Conservation (phyloP, 2,888 invertebrate species). For the Folsomia manolachei region DNA sequence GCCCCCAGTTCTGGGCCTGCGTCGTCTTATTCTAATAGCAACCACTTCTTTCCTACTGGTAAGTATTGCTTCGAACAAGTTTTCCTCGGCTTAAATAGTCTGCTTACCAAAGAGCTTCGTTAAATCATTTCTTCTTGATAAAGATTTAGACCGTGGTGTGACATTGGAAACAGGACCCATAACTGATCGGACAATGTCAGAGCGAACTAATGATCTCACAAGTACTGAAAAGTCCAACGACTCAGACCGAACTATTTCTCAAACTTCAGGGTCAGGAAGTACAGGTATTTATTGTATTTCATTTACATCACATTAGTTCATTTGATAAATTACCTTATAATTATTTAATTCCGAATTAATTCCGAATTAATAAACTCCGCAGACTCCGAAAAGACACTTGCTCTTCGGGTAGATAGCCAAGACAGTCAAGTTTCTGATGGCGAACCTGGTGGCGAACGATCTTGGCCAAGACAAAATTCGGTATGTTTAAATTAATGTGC, state of each 20-base stretch:
- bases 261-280: constrained; percentile 66
- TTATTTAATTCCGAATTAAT: no score
- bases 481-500: constrained; percentile 51
- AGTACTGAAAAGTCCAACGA: constrained; percentile 55
- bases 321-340: no score
- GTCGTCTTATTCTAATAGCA: constrained; percentile 54
- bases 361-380: no score
- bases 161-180: constrained; percentile 60
- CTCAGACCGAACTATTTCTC: constrained; percentile 56
- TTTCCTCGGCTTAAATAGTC: no score
- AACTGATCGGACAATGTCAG: constrained; percentile 22
- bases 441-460: constrained; percentile 55
- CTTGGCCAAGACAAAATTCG: constrained; percentile 58
- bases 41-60: constrained; percentile 67
- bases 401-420: constrained; percentile 73
- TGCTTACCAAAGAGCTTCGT: not conserved
- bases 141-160: constrained; percentile 55
- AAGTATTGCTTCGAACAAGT: not conserved
- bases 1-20: constrained; percentile 56
- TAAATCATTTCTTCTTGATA: no score
- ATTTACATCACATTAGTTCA: no score
- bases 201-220: constrained; percentile 40
- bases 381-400: constrained; percentile 79
- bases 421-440: constrained; percentile 72
- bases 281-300: no score